These are phyloP conservation scores for Muscidifurax raptorellus DNA, from an alignment of 1,140 invertebrate genomes.

Conservation along the genomic window DNA sequence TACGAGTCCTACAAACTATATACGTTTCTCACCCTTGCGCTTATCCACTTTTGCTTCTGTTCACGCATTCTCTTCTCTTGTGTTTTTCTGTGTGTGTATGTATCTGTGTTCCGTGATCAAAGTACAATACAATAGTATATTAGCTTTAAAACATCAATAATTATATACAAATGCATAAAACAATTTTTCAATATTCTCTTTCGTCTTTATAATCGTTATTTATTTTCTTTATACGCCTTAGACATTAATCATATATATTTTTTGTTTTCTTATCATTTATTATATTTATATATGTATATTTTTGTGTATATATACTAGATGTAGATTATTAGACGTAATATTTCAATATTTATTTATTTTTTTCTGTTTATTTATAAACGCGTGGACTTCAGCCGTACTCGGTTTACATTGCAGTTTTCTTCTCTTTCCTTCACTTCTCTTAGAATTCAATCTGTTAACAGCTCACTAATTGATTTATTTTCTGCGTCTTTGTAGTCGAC, in stretches of 20 bases:
- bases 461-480: background rate
- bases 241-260: slow-evolving; percentile 68
- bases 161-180: slow-evolving; percentile 71
- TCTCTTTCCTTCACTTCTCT: slow-evolving; percentile 26
- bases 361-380: slow-evolving; percentile 69
- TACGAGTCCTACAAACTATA: slow-evolving; percentile 30
- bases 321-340: slow-evolving; percentile 67
- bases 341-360: slow-evolving; percentile 67
- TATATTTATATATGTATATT: slow-evolving; percentile 64
- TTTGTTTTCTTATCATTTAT: slow-evolving; percentile 62
- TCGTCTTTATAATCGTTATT: slow-evolving; percentile 58
- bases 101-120: slow-evolving; percentile 56
- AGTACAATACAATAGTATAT: slow-evolving; percentile 64
- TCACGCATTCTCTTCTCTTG: background rate
- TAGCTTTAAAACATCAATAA: slow-evolving; percentile 69
- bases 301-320: slow-evolving; percentile 64
- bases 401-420: slow-evolving; percentile 54
- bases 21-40: background rate
- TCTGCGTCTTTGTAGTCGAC: slow-evolving; percentile 25
- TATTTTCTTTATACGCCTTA: slow-evolving; percentile 60
- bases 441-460: slow-evolving; percentile 28
- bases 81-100: slow-evolving; percentile 36
- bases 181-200: slow-evolving; percentile 63
- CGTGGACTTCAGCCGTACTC: slow-evolving; percentile 69
- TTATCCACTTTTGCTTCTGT: slow-evolving; percentile 7